Evolutionary conservation across 2,113 vertebrate species (phyloP).

Genomic region (Falco punctatus): DNA sequence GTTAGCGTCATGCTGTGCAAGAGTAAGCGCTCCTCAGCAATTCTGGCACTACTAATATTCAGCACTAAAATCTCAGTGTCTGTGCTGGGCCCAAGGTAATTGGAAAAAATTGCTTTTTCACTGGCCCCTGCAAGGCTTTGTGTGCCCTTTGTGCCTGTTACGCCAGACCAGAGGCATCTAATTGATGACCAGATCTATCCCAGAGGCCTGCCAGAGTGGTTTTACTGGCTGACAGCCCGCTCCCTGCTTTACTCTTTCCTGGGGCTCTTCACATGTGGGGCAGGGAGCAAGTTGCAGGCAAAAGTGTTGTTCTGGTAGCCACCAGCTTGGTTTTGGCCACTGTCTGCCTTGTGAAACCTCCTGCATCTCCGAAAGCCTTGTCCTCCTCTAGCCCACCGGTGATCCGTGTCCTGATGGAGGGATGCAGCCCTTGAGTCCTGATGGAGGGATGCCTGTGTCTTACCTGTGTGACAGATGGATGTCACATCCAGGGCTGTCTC

Average conservation of each 20-base stretch:
- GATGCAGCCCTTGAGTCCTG: neutral
- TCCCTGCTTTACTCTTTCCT: neutral
- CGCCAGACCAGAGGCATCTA: neutral
- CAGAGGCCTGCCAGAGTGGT: neutral
- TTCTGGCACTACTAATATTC: neutral
- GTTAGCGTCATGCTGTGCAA: fast-evolving
- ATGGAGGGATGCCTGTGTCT: neutral
- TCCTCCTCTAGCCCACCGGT: fast-evolving
- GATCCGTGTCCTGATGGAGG: neutral
- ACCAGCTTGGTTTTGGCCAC: neutral
- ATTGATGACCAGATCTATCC: neutral
- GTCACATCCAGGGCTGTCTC: neutral
- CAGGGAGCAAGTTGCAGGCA: neutral
- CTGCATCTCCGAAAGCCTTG: fast-evolving
- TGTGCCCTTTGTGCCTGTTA: neutral
- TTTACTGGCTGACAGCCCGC: neutral
- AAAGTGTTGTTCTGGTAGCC: neutral
- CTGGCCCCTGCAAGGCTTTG: neutral
- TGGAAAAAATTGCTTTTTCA: constrained; percentile 28
- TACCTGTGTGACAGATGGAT: neutral
- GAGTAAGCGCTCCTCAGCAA: neutral
- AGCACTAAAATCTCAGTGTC: fast-evolving
- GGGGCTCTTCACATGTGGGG: neutral
- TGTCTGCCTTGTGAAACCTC: neutral
- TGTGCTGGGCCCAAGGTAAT: neutral